Evolutionary conservation across 1,140 invertebrate species (phyloP).

Genomic region (Macrotrachela quadricornifera): DNA sequence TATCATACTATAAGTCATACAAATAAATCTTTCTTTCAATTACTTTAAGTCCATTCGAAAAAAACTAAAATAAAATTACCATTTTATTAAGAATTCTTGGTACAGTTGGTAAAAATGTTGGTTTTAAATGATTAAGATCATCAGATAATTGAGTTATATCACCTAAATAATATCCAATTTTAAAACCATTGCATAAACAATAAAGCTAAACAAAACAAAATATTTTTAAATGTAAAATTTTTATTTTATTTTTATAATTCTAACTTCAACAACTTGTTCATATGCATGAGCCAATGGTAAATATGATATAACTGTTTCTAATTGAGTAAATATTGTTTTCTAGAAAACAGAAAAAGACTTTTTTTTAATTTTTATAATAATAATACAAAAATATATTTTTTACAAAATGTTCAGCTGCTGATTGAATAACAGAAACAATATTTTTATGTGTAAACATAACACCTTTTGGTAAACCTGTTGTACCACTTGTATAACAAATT

Average conservation of each 20-base stretch:
- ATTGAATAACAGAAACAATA: conserved; percentile 29
- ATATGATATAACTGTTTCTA: background rate
- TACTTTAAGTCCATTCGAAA: too few species aligned
- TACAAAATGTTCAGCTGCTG: too few species aligned
- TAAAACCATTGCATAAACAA: background rate
- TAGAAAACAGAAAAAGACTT: background rate
- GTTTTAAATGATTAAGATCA: conserved; percentile 68
- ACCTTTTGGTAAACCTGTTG: conserved; percentile 85
- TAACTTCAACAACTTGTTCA: conserved; percentile 3
- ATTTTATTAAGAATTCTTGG: conserved; percentile 76
- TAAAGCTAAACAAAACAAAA: background rate
- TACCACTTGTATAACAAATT: conserved; percentile 87
- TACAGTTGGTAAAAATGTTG: conserved; percentile 83
- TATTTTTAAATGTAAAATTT: background rate
- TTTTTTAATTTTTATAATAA: too few species aligned
- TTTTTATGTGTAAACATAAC: conserved; percentile 87
- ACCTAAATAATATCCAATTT: conserved; percentile 73
- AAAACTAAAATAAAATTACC: too few species aligned
- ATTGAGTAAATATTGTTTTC: background rate
- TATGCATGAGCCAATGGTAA: conserved; percentile 9
- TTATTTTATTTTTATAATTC: background rate
- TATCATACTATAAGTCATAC: too few species aligned
- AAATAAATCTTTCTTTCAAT: too few species aligned
- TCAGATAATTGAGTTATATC: conserved; percentile 69
- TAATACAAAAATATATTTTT: too few species aligned